Conservation (phyloP, 23 tunicate genomes). For the Clavelina lepadiformis region DNA sequence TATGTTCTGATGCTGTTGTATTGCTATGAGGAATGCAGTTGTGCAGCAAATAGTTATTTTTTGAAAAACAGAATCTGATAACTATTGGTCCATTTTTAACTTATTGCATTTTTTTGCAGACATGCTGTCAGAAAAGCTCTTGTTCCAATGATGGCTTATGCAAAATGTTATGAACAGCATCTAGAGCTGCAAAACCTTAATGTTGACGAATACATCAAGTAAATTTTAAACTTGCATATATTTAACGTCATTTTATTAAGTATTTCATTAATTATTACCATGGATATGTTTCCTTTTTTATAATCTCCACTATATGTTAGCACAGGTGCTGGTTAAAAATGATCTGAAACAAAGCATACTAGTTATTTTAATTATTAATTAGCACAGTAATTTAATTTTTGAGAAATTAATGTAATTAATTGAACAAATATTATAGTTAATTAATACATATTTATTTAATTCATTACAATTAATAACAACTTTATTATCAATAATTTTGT, state of each 20-base stretch:
- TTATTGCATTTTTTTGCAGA: conserved; percentile 30
- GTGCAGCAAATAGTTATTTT: not conserved
- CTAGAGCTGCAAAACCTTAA: conserved; percentile 63
- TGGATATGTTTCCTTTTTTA: too few species aligned
- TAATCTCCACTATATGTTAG: too few species aligned
- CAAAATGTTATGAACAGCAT: conserved; percentile 62
- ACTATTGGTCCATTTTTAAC: not conserved
- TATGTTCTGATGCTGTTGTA: not conserved
- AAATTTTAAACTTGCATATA: conserved; percentile 2
- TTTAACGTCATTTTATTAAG: not conserved
- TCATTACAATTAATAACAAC: not conserved
- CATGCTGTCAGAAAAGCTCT: conserved; percentile 68
- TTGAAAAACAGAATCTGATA: not conserved
- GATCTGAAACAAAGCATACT: too few species aligned
- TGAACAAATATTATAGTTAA: not conserved
- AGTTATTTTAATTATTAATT: too few species aligned
- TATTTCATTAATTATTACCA: too few species aligned
- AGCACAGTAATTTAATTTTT: not conserved
- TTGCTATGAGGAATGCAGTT: not conserved
- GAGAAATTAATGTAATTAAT: not conserved
- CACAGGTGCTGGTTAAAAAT: too few species aligned
- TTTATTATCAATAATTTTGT: not conserved
- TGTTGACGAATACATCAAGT: conserved; percentile 80
- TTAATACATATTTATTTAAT: not conserved
- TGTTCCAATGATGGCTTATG: conserved; percentile 81